Base-by-base conservation (phyloP, 1,140 invertebrate species). In the Aphidius gifuensis region DNA sequence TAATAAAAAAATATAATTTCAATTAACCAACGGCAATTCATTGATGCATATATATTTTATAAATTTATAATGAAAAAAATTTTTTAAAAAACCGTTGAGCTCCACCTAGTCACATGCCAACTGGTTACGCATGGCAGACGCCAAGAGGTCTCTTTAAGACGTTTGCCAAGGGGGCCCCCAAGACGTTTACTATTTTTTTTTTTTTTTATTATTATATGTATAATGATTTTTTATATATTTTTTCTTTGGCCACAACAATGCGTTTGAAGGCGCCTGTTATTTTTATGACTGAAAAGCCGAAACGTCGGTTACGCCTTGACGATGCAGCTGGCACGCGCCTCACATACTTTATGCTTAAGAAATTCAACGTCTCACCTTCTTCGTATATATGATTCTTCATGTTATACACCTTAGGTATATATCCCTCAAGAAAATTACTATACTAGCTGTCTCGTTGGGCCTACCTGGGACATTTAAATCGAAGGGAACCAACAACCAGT, bases 261-360 rank as follows among this genome's bases (percentile, higher is more conserved):
- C 68, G 69, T 69, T 73, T 69, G 23, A 44, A 44, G 44, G 57
- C 43, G 45, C 39, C 49, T 48, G 23, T 74, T 32, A 32, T 32
- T 32, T 32, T 32, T 32, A 32, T 32, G 2, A 32, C 23, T 32
- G 23, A 79, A 75, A 80, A 78, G 77, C 76, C 74, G 74, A 79
- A 80, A 79, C 69, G 80, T 79, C 80, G 79, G 80, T 81, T 81
- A 80, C 74, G 75, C 76, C 75, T 78, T 65, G 76, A 65, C 64
- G 66, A 69, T 70, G 74, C 80, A 81, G 80, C 79, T 81, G 80
- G 78, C 80, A 80, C 79, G 79, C 77, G 76, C 77, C 68, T 66
- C 64, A 70, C 49, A 23, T n/a, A 42, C 9, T 49, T 39, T 43
- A 42, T 46, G 47, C 32, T 50, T 40, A 38, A 38, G 53, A 51